Conservation (phyloP, 2,113 vertebrate genomes). For the Anhinga anhinga region DNA sequence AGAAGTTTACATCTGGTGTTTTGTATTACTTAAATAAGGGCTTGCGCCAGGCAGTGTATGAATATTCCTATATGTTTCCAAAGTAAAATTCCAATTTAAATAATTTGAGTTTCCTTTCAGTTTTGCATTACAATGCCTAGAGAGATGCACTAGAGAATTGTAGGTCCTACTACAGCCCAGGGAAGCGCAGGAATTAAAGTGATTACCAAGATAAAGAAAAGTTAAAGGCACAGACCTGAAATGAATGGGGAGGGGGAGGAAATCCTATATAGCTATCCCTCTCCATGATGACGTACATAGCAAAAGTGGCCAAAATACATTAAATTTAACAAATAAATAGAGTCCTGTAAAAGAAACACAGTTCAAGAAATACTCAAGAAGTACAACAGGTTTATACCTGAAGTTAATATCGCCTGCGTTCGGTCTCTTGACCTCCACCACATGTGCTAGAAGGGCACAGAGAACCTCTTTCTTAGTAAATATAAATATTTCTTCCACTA, state of each 20-base stretch:
- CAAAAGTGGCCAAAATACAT: not conserved
- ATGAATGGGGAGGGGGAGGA: not conserved
- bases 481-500: not conserved
- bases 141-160: not conserved
- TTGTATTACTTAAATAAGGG: not conserved
- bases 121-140: not conserved
- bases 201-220: not conserved
- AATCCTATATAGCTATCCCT: not conserved
- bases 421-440: not conserved
- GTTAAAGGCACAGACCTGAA: not conserved
- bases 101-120: not conserved
- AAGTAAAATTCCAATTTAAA: not conserved
- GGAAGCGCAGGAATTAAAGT: not conserved
- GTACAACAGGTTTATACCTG: fast-evolving
- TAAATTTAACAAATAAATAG: not conserved
- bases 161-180: not conserved
- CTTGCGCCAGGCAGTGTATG: not conserved
- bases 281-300: not conserved
- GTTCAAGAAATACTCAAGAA: not conserved
- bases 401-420: not conserved
- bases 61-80: not conserved
- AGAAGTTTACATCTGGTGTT: not conserved
- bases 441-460: not conserved
- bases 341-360: not conserved
- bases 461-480: not conserved